A percentile compares a stretch with the other conserved stretches of the same genome.
Evolutionary conservation across 2,888 invertebrate genomes (phyloP).

Genomic region (Eupithecia subumbrata): DNA sequence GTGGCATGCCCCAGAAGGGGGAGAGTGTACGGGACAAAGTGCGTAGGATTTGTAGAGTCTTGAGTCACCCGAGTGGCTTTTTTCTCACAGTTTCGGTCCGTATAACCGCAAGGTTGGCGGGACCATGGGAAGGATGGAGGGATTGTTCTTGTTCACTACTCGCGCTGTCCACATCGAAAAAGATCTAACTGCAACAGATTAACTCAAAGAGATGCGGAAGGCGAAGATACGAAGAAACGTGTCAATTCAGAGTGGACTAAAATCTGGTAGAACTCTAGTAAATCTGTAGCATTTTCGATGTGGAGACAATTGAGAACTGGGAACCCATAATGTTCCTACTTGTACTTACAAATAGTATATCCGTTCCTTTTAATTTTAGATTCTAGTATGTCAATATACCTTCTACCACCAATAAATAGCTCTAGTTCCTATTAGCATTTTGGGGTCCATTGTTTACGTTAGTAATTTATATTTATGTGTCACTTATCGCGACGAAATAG

Average conservation of each 20-base stretch:
- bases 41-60: too few species aligned
- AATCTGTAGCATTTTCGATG: neutral
- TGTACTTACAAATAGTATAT: neutral
- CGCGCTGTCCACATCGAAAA: neutral
- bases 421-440: slow-evolving; percentile 4
- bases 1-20: too few species aligned
- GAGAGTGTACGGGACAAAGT: too few species aligned
- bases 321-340: neutral
- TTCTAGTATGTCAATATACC: neutral
- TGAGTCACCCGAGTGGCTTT: too few species aligned
- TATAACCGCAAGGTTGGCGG: too few species aligned
- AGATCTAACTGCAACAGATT: neutral
- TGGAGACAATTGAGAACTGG: neutral
- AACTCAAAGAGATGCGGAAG: too few species aligned
- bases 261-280: neutral
- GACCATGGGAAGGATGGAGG: too few species aligned
- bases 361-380: neutral
- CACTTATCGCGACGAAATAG: slow-evolving; percentile 13
- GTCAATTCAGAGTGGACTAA: neutral
- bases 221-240: too few species aligned
- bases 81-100: too few species aligned
- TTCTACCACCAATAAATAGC: slow-evolving; percentile 7
- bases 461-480: slow-evolving; percentile 8
- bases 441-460: slow-evolving; percentile 12
- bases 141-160: neutral